Evolutionary conservation across 2,113 vertebrate genomes (phyloP).

Genomic region (Dipodomys merriami): DNA sequence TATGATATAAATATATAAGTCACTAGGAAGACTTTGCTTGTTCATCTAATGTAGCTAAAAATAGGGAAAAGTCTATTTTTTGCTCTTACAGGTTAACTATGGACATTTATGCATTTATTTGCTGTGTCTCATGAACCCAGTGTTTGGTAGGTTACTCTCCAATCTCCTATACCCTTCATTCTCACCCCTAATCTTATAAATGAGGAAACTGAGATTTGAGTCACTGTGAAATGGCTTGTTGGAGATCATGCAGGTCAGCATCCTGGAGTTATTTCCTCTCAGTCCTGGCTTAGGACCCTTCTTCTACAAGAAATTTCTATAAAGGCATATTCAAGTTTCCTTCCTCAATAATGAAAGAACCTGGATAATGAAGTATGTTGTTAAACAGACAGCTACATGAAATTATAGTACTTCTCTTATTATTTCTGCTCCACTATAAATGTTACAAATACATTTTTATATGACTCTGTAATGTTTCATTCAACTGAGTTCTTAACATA

Average conservation of each 20-base stretch:
- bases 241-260: neutral
- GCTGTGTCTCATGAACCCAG: neutral
- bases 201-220: neutral
- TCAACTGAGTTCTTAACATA: neutral
- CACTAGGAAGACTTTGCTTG: neutral
- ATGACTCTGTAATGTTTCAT: constrained; percentile 7
- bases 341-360: constrained; percentile 18
- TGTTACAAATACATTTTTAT: neutral
- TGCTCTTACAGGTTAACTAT: constrained; percentile 35
- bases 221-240: neutral
- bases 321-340: neutral
- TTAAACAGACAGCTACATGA: neutral
- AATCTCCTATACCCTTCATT: neutral
- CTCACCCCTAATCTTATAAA: neutral
- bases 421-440: neutral
- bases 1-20: constrained; percentile 21
- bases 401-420: neutral
- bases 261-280: constrained; percentile 17
- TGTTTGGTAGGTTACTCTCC: neutral
- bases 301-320: neutral
- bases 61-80: neutral
- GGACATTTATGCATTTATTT: neutral
- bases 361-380: neutral
- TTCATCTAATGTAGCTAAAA: neutral
- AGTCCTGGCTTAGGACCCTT: neutral